These are phyloP conservation scores for Psylliodes chrysocephalus DNA, from an alignment of 2,888 invertebrate genomes.

Conservation along the genomic window DNA sequence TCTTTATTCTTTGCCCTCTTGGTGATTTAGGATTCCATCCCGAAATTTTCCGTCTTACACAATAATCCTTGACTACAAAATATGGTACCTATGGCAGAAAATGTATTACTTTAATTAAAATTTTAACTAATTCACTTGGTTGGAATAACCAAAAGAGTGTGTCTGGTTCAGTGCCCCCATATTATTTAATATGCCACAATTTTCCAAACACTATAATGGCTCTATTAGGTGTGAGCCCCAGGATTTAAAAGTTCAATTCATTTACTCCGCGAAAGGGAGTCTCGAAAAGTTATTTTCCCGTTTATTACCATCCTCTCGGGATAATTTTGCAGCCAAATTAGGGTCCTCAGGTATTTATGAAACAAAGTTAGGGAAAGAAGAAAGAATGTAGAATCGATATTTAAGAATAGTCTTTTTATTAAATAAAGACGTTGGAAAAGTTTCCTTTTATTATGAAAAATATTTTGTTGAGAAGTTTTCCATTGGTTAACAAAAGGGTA, in stretches of 20 bases:
- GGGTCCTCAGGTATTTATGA: slow-evolving; percentile 8
- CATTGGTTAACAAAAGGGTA: too few relatives aligned
- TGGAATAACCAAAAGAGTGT: too few relatives aligned
- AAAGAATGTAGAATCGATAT: slow-evolving; percentile 1
- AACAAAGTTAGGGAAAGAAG: background rate
- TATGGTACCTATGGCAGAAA: too few relatives aligned
- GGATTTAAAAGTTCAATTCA: slow-evolving; percentile 16
- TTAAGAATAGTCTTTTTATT: background rate
- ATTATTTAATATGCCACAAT: background rate
- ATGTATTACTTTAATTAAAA: too few relatives aligned
- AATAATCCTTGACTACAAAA: too few relatives aligned
- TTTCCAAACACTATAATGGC: slow-evolving; percentile 7
- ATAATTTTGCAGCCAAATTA: slow-evolving; percentile 14
- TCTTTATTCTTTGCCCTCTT: too few relatives aligned
- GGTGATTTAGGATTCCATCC: too few relatives aligned
- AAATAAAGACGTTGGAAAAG: background rate
- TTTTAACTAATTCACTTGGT: too few relatives aligned
- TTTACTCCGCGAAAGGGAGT: slow-evolving; percentile 1
- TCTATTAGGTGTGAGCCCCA: slow-evolving; percentile 9
- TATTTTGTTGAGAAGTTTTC: background rate
- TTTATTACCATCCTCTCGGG: slow-evolving; percentile 17
- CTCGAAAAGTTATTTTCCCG: slow-evolving; percentile 9
- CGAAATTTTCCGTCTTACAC: too few relatives aligned
- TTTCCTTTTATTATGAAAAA: background rate
- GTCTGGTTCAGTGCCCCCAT: too few relatives aligned